Percentiles rank a stretch among this genome's conserved stretches.
phyloP scores from a whole-genome alignment of 2,113 vertebrate species.

The Formicarius rufipectus region DNA sequence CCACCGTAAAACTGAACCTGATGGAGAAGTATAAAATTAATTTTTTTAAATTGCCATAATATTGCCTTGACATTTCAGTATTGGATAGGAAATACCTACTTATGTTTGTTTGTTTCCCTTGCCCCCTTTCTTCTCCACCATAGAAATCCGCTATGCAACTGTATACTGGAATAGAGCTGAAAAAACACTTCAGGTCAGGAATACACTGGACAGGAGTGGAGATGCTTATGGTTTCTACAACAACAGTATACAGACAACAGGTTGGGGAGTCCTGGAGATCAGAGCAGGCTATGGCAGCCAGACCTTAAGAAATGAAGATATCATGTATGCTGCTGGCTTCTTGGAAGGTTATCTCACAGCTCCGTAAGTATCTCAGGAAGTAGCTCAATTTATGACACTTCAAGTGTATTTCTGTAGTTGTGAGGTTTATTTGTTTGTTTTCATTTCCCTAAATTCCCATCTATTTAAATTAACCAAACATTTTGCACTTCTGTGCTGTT shows the following conservation, averaged over 20 bases:
- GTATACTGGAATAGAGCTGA: constrained; percentile 80
- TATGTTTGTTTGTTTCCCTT: background rate
- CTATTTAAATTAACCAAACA: background rate
- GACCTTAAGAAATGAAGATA: constrained; percentile 75
- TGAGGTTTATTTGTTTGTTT: background rate
- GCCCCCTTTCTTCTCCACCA: background rate
- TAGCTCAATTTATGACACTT: background rate
- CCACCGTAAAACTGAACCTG: background rate
- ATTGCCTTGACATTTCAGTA: background rate
- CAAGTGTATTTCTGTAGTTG: background rate
- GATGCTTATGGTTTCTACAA: constrained; percentile 89
- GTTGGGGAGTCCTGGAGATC: constrained; percentile 90
- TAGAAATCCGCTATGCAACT: constrained; percentile 76
- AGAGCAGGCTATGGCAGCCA: constrained; percentile 83
- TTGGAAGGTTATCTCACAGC: constrained; percentile 91
- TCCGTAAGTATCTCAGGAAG: constrained; percentile 76
- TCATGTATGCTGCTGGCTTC: constrained; percentile 87
- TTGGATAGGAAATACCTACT: background rate
- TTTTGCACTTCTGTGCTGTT: background rate
- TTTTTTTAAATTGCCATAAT: background rate
- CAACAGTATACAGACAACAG: constrained; percentile 76
- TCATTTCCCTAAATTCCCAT: background rate
- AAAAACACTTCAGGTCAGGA: constrained; percentile 76
- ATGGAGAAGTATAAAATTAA: background rate
- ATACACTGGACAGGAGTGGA: constrained; percentile 77